Conservation (phyloP, 37 sponge, comb jelly and placozoan genomes). For the Lycopodina hypogea region DNA sequence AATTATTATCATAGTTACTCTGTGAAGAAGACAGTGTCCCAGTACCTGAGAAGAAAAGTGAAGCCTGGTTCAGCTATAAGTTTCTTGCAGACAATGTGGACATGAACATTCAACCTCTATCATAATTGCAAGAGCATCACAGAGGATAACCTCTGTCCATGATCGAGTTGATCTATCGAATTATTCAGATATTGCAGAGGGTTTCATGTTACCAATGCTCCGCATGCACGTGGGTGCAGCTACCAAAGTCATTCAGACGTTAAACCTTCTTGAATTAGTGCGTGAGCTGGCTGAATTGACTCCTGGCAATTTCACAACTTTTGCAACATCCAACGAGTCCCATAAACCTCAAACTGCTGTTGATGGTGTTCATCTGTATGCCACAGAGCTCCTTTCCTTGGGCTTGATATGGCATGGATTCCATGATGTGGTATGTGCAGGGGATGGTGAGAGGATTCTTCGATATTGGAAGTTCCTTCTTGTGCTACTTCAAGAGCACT, state of each 20-base stretch:
- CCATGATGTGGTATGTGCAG: conserved; percentile 37
- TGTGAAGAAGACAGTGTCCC: background rate
- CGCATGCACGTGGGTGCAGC: conserved; percentile 14
- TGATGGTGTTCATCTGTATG: conserved; percentile 16
- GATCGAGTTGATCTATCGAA: background rate
- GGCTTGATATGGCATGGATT: conserved; percentile 36
- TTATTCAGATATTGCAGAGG: conserved; percentile 25
- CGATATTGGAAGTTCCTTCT: conserved; percentile 36
- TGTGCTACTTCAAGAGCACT: conserved; percentile 18
- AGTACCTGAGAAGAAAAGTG: background rate
- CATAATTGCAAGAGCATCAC: background rate
- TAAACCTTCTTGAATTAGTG: background rate
- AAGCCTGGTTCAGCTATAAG: background rate
- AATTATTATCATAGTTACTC: background rate
- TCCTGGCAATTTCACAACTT: background rate
- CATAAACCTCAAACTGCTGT: background rate
- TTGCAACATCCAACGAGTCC: background rate
- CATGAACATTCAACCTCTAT: conserved; percentile 12
- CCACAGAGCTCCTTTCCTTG: background rate
- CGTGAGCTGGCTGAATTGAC: background rate
- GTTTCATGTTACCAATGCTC: conserved; percentile 11
- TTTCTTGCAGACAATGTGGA: conserved; percentile 1
- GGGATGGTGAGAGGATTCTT: conserved; percentile 48
- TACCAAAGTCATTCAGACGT: background rate
- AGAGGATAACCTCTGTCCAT: background rate